These are phyloP conservation scores for Pipistrellus kuhlii DNA, from an alignment of 2,797 vertebrate genomes.

Conservation along the genomic window DNA sequence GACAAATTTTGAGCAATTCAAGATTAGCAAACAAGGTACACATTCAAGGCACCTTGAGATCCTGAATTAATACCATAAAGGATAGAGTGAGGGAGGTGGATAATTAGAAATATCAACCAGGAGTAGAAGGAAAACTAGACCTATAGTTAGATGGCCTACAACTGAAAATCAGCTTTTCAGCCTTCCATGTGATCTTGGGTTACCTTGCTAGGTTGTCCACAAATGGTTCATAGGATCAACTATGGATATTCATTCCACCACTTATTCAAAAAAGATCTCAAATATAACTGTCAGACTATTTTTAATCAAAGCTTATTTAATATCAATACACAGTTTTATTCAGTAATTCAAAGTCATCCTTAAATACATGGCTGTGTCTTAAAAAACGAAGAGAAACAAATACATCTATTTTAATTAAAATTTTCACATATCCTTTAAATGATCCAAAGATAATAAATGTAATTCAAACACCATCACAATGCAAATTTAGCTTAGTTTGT, in stretches of 20 bases:
- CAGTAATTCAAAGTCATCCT: constrained; percentile 29
- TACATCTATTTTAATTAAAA: neutral
- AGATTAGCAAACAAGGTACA: neutral
- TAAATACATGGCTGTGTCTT: neutral
- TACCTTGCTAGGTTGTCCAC: neutral
- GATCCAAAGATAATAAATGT: neutral
- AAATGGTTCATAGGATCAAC: neutral
- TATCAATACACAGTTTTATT: neutral
- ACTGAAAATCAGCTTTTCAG: neutral
- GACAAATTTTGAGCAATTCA: neutral
- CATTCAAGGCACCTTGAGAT: neutral
- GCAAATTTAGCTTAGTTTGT: neutral
- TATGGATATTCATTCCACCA: neutral
- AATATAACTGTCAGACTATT: neutral
- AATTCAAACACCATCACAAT: neutral
- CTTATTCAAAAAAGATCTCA: constrained; percentile 35
- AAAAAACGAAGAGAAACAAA: constrained; percentile 12
- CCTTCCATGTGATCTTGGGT: neutral
- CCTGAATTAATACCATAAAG: constrained; percentile 3
- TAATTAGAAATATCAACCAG: neutral
- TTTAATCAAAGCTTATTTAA: constrained; percentile 44
- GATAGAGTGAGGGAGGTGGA: neutral
- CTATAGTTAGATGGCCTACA: neutral
- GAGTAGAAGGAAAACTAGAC: neutral
- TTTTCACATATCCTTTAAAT: neutral